Percentiles rank a stretch among this genome's conserved stretches.
These are phyloP conservation scores for Chloroceryle amazona DNA, from an alignment of 2,797 vertebrate genomes.

Conservation along the genomic window DNA sequence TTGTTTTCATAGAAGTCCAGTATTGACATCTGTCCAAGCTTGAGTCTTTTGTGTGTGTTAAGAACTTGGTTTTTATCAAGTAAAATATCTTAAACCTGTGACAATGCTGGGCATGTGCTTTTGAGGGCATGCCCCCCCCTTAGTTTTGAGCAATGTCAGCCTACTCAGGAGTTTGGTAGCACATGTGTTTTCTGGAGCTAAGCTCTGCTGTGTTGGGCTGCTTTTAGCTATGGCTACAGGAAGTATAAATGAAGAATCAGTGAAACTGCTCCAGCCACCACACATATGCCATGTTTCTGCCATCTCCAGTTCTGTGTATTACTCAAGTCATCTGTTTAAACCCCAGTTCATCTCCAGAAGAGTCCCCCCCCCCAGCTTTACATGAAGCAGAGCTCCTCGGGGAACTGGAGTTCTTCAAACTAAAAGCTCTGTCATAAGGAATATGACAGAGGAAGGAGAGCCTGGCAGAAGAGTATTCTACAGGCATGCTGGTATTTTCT, in stretches of 20 bases:
- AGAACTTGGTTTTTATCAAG: not conserved
- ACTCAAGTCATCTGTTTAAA: not conserved
- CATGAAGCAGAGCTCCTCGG: not conserved
- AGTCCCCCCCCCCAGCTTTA: not conserved
- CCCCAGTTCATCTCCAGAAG: not conserved
- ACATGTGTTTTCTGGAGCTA: not conserved
- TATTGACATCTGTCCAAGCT: not conserved
- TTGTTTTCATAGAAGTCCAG: not conserved
- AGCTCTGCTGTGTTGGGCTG: not conserved
- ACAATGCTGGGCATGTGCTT: not conserved
- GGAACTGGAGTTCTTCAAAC: not conserved
- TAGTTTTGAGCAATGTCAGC: not conserved
- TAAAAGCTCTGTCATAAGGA: not conserved
- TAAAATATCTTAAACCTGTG: not conserved
- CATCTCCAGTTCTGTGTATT: rapidly evolving
- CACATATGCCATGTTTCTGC: not conserved
- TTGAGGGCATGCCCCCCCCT: not conserved
- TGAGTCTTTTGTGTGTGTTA: not conserved
- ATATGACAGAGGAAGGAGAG: not conserved
- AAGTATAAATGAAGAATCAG: not conserved
- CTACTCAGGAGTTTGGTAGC: not conserved
- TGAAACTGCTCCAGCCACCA: not conserved
- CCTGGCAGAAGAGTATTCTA: not conserved
- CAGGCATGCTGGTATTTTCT: not conserved
- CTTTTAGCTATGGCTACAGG: not conserved